Evolutionary conservation across 2,888 invertebrate genomes (phyloP), one percentile per base, ranked within the genome.

Genomic region (Dasypolia templi): DNA sequence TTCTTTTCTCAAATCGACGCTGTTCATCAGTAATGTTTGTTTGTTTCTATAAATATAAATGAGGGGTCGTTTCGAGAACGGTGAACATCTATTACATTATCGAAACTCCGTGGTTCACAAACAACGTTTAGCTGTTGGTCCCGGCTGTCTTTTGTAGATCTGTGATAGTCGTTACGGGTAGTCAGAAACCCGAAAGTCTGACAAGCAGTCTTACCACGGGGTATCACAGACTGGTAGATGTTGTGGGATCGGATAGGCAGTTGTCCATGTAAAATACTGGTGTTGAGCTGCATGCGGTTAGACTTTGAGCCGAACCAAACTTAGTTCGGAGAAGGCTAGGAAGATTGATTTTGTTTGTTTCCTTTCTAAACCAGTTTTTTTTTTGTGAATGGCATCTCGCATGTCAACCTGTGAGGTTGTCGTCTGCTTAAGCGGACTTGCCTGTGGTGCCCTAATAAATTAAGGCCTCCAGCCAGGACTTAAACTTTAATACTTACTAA

Each of bases 281-380:
- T 14, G 6, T 22, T 19, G 2, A 46, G 22, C 46, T 46, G 19
- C 7, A 46, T 53, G 12, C 14, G 29, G 11, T 19, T 29, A 29
- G 56, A 29, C 29, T 29, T 9, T 9, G 19, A 29, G 29, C 26
- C 17, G 26, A 53, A 0, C 29, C 55, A 1, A 29, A 29, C 3
- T 29, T 4, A 29, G 14, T 53, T 14, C 3, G 14, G 53, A 26
- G n/a, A n/a, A 53, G n/a, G 51, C 22, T 0, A n/a, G 1, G n/a
- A 3, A 11, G 4, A 51, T 11, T 51, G 1, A n/a, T 51, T 51
- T 51, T n/a, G 4, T 51, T 51, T 51, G 51, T 51, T 51, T n/a
- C n/a, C 26, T 32, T 32, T 59, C 32, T 32, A 19, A 44, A n/a
- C n/a, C 11, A 12, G 73, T 73, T 59, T 51, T n/a, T n/a, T n/a